phyloP scores from a whole-genome alignment of 2,888 invertebrate species.

The Phoenoteleia sp. region DNA sequence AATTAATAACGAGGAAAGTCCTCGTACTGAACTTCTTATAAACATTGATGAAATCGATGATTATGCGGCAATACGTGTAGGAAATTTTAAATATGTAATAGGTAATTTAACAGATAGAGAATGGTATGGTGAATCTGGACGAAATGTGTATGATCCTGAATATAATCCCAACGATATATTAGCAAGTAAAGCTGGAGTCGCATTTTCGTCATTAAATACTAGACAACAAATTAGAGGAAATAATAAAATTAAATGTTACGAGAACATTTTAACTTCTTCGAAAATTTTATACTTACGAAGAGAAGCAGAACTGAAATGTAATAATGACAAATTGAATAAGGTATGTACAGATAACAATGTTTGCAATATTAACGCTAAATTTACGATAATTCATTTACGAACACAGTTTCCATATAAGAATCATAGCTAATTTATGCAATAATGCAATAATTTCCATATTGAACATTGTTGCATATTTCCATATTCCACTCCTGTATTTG shows the following conservation, averaged over 20 bases:
- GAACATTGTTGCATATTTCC: no score
- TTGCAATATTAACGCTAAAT: no score
- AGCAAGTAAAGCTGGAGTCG: constrained; percentile 86
- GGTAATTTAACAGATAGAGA: no score
- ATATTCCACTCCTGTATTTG: no score
- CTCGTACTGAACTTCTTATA: constrained; percentile 88
- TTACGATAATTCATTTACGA: no score
- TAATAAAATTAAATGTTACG: constrained; percentile 14
- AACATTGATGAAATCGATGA: constrained; percentile 88
- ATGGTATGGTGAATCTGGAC: constrained; percentile 87
- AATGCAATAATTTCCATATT: no score
- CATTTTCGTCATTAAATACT: constrained; percentile 87
- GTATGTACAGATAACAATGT: constrained; percentile 48
- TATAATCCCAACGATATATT: constrained; percentile 87
- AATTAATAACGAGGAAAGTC: constrained; percentile 85
- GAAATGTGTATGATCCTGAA: constrained; percentile 72
- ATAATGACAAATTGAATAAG: constrained; percentile 74
- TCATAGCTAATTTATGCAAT: no score
- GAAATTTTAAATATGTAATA: constrained; percentile 89
- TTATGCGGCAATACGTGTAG: constrained; percentile 89
- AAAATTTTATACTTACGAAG: constrained; percentile 78
- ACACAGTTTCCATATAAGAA: no score
- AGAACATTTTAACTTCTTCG: constrained; percentile 74
- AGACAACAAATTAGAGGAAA: constrained; percentile 85
- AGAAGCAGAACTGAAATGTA: constrained; percentile 80